Base-by-base conservation (phyloP, 2,113 vertebrate genomes). In the Lonchura striata region DNA sequence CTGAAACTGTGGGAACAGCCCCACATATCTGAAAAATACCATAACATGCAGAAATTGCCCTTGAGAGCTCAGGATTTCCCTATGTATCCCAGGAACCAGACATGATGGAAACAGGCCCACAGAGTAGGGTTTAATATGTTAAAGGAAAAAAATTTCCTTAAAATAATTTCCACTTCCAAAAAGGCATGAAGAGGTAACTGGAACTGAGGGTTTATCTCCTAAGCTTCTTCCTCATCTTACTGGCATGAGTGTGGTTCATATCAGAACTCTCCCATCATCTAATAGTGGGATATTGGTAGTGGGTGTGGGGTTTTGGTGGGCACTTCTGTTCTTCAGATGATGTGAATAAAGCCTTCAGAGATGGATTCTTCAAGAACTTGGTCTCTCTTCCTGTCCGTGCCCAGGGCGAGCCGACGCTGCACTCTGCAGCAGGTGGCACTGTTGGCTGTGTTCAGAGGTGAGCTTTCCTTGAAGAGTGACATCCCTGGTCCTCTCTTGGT, bases 341-440 rank as follows among this genome's bases (percentile, higher is more conserved):
- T 75, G 25, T 28, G 31, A 25, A 28, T 33, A 49, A 76, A 18
- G 11, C 33, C 37, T 42, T 52, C 41, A 44, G 54, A 77, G 69
- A 19, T 8, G 35, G 49, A n/a, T 59, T 56, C 44, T 69, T 52
- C 12, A 37, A 41, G 33, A 77, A 35, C 33, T 10, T 22, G 27
- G 11, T 65, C 14, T 82, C 35, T 63, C 27, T 42, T 31, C 30
- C 25, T 66, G 18, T 59, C 6, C 13, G 15, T 41, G 50, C 69
- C 61, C 28, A 41, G 69, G 39, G 19, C 20, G 37, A 84, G 37
- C 22, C 24, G 30, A 0, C 7, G 35, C 72, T 57, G 72, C 19
- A 3, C 50, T 41, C 74, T 78, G 84, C 92, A 93, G 69, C 90
- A 93, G 95, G 21, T 94, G 95, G 85, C 95, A 96, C 84, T 91